These are phyloP conservation scores for Polia nebulosa DNA, from an alignment of 2,888 invertebrate genomes.

Conservation along the genomic window DNA sequence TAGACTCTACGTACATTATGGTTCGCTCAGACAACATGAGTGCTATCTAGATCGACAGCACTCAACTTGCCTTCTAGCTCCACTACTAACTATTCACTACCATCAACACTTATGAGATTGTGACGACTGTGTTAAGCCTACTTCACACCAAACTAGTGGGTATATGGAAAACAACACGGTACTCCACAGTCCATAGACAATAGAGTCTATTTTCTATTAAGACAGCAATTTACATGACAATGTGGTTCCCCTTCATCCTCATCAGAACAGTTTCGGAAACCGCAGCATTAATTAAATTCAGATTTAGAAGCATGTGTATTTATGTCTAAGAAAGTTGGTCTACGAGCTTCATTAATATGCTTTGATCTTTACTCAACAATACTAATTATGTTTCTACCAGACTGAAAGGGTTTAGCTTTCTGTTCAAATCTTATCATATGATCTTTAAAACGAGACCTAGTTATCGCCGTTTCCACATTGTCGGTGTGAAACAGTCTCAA, in stretches of 20 bases:
- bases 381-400: no score
- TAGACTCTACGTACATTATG: not conserved
- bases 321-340: slow-evolving; percentile 7
- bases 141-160: slow-evolving; percentile 12
- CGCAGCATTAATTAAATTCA: slow-evolving; percentile 21
- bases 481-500: slow-evolving; percentile 2
- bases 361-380: not conserved
- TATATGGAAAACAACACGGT: not conserved
- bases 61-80: slow-evolving; percentile 10
- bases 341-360: not conserved
- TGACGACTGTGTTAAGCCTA: slow-evolving; percentile 7
- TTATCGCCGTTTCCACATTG: not conserved
- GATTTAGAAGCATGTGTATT: slow-evolving; percentile 17
- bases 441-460: not conserved
- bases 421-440: not conserved
- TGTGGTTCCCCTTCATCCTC: slow-evolving; percentile 20
- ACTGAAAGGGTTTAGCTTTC: not conserved
- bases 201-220: slow-evolving; percentile 4
- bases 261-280: slow-evolving; percentile 8
- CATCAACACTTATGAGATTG: slow-evolving; percentile 23
- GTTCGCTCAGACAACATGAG: slow-evolving; percentile 9
- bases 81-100: slow-evolving; percentile 9
- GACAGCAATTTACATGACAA: slow-evolving; percentile 47
- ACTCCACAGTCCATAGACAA: not conserved
- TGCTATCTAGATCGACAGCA: slow-evolving; percentile 17